These are phyloP conservation scores for Pandemis cinnamomeana DNA, from an alignment of 2,888 invertebrate species.

Conservation along the genomic window DNA sequence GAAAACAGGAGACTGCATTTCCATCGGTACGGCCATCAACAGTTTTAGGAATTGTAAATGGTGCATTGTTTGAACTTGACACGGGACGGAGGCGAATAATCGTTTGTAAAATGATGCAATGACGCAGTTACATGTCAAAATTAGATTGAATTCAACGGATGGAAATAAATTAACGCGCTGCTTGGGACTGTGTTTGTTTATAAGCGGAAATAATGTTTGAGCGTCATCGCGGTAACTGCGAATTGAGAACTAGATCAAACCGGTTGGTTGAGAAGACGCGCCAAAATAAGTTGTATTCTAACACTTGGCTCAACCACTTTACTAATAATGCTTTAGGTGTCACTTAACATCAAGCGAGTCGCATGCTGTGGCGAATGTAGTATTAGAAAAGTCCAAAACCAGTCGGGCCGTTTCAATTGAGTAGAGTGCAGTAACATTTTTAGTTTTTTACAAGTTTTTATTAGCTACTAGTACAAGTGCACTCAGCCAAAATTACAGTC, in stretches of 20 bases:
- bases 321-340: too few species aligned
- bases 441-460: too few species aligned
- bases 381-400: too few species aligned
- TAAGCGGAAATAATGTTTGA: slow-evolving; percentile 6
- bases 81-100: slow-evolving; percentile 22
- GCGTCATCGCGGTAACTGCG: not conserved
- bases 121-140: slow-evolving; percentile 36
- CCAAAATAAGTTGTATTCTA: not conserved
- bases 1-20: slow-evolving; percentile 35
- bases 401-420: too few species aligned
- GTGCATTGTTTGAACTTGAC: slow-evolving; percentile 38
- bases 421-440: too few species aligned
- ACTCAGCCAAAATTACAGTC: too few species aligned
- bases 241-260: not conserved
- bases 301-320: too few species aligned
- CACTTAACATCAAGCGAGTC: too few species aligned
- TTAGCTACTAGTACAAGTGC: too few species aligned
- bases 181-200: slow-evolving; percentile 26
- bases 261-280: not conserved
- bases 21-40: slow-evolving; percentile 34
- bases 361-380: too few species aligned
- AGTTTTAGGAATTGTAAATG: slow-evolving; percentile 32
- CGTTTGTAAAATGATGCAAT: slow-evolving; percentile 33
- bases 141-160: slow-evolving; percentile 27
- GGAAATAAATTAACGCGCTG: slow-evolving; percentile 22